Evolutionary conservation across 2,797 vertebrate species (phyloP), one percentile per base, ranked within the genome.

Genomic region (Catostomus latipinnis): DNA sequence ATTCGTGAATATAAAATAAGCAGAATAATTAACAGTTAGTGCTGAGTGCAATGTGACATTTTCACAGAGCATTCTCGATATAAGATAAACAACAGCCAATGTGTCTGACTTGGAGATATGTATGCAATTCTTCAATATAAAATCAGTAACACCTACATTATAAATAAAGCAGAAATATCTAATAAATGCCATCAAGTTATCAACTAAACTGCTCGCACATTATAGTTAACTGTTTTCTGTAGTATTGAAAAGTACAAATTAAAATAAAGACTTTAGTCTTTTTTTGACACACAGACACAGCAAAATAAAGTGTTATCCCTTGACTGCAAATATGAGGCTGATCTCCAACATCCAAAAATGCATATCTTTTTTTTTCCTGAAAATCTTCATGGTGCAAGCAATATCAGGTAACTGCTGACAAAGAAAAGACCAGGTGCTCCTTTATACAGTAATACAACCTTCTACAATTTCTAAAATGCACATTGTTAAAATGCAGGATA

Each of bases 21-120:
- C 9, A 3, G 69, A 72, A 66, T 72, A 50, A 79, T 79, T 57
- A 79, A 10, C 69, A 50, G 43, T 11, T 46, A 34, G 34, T 34
- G 34, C 34, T 34, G 34, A 56, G 68, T 62, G 76, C 16, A 58
- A 71, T n/a, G 10, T 78, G 77, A 71, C 77, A 79, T 72, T 72
- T 71, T 72, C 69, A 72, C 45, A 57, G 69, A 62, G n/a, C 58
- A 71, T 43, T 61, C 60, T 43, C 8, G 54, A 66, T 16, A 66
- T 34, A 18, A 49, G n/a, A 75, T 18, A 54, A 76, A 67, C 74
- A 68, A 12, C 74, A 65, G 56, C 50, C 50, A 46, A 48, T 14
- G 63, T 50, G 45, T 11, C 16, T 68, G 10, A 34, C 34, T 34
- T 34, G 34, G 34, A 34, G 34, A 34, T 34, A 34, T 34, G 2